Conservation (phyloP, 1,140 invertebrate genomes). For the Mercenaria mercenaria region DNA sequence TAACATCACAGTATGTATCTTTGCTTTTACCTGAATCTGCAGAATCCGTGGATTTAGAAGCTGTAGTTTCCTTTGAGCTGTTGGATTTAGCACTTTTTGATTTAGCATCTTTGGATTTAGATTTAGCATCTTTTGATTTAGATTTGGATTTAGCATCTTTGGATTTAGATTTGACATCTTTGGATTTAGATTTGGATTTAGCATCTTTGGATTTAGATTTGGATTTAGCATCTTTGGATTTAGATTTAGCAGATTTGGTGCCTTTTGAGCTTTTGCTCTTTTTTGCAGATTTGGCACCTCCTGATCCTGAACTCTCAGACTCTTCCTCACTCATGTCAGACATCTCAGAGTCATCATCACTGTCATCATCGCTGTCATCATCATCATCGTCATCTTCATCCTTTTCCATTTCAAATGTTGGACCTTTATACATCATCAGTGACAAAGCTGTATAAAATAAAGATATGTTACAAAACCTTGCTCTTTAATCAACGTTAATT, state of each 20-base stretch:
- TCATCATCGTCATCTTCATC: neutral
- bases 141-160: neutral
- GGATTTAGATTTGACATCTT: no score
- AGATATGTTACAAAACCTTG: neutral
- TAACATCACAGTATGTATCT: neutral
- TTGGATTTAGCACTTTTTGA: neutral
- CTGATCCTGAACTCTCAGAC: neutral
- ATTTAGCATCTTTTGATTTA: neutral
- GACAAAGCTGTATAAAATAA: slow-evolving; percentile 10
- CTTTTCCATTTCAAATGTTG: neutral
- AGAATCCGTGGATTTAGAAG: neutral
- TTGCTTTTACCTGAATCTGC: neutral
- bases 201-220: neutral
- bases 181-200: neutral
- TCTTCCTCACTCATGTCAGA: neutral
- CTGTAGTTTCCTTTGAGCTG: neutral
- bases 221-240: neutral
- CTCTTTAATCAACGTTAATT: neutral
- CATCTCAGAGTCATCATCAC: neutral
- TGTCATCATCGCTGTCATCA: neutral
- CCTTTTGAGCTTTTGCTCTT: neutral
- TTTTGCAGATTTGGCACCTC: no score
- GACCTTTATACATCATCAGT: slow-evolving; percentile 26
- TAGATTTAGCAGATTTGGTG: neutral
- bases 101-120: neutral